phyloP scores from a whole-genome alignment of 2,888 invertebrate species.

The Bellardia pandia region DNA sequence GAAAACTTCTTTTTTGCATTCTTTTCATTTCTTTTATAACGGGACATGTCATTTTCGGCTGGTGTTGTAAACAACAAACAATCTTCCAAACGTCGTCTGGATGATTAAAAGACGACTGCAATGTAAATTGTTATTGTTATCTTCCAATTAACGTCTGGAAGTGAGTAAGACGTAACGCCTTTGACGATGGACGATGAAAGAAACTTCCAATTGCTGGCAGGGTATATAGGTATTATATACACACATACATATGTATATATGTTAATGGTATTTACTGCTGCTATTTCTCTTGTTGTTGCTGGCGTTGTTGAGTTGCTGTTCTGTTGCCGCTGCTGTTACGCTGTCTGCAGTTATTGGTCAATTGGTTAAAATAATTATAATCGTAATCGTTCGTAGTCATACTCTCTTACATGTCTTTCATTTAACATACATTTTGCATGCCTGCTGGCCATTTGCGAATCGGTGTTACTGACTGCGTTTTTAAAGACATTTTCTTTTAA shows the following conservation, averaged over 20 bases:
- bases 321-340: conserved; percentile 62
- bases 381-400: conserved; percentile 50
- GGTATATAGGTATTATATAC: not conserved
- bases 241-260: conserved; percentile 34
- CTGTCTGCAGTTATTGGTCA: conserved; percentile 67
- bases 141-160: too few species aligned
- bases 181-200: too few species aligned
- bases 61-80: too few species aligned
- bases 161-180: too few species aligned
- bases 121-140: too few species aligned
- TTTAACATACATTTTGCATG: conserved; percentile 62
- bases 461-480: conserved; percentile 45
- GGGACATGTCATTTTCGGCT: too few species aligned
- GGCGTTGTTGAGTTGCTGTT: conserved; percentile 60
- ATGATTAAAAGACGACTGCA: too few species aligned
- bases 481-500: conserved; percentile 39
- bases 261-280: conserved; percentile 54
- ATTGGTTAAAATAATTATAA: conserved; percentile 60
- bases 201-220: too few species aligned
- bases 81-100: too few species aligned
- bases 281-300: conserved; percentile 1
- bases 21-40: too few species aligned
- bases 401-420: conserved; percentile 48
- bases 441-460: conserved; percentile 43
- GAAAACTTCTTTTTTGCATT: too few species aligned